Conservation (phyloP, 30 jellyfish, hydroid and myxozoan species). For the Aurelia aurita complex sp. Pacific region DNA sequence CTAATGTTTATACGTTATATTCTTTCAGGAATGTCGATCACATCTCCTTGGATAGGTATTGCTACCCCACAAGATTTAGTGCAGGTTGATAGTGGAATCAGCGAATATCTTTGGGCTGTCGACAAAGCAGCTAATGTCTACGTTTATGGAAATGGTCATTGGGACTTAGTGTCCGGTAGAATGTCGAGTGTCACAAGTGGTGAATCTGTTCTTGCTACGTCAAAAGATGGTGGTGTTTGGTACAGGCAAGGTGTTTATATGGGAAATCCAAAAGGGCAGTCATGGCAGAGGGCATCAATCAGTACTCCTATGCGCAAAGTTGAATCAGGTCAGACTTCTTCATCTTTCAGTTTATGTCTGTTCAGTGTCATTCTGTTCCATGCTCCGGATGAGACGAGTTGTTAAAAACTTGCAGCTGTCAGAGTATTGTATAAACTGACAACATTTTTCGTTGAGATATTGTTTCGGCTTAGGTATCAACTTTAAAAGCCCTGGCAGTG, state of each 20-base stretch:
- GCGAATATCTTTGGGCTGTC: slow-evolving; percentile 77
- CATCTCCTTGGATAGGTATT: slow-evolving; percentile 89
- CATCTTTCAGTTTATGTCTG: not conserved
- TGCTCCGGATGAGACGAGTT: not conserved
- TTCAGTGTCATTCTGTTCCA: not conserved
- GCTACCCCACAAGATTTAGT: slow-evolving; percentile 75
- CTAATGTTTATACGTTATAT: not conserved
- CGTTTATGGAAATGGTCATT: slow-evolving; percentile 40
- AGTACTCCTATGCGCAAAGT: slow-evolving; percentile 24
- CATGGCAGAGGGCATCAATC: slow-evolving; percentile 38
- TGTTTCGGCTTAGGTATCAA: too few relatives aligned
- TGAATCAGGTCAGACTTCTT: slow-evolving; percentile 52
- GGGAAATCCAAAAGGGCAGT: slow-evolving; percentile 51
- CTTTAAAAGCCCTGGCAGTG: too few relatives aligned
- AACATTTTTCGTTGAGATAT: too few relatives aligned
- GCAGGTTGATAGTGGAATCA: slow-evolving; percentile 82
- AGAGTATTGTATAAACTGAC: too few relatives aligned
- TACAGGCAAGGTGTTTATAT: slow-evolving; percentile 57
- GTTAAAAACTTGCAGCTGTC: too few relatives aligned
- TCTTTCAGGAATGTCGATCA: slow-evolving; percentile 61
- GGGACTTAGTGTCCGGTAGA: slow-evolving; percentile 70
- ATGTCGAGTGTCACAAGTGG: slow-evolving; percentile 69
- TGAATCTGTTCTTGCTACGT: slow-evolving; percentile 55
- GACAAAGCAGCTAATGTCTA: slow-evolving; percentile 51
- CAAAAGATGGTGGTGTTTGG: slow-evolving; percentile 52